Conservation (phyloP, 2,888 invertebrate species). For the Caenorhabditis japonica region DNA sequence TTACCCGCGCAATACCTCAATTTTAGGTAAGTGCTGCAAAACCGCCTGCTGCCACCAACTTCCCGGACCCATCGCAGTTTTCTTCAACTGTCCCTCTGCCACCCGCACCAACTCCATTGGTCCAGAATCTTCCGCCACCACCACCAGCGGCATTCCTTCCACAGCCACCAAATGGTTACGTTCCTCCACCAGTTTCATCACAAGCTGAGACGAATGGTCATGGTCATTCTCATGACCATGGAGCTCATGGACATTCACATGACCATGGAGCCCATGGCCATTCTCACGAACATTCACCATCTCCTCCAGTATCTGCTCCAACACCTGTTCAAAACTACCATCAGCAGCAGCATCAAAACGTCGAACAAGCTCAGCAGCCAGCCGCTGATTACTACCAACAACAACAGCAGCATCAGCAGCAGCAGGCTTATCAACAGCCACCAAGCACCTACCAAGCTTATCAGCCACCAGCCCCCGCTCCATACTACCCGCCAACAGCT, state of each 20-base stretch:
- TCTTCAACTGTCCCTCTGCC: conserved; percentile 41
- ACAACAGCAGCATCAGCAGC: conserved; percentile 6
- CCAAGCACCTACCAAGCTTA: conserved; percentile 21
- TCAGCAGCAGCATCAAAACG: conserved; percentile 13
- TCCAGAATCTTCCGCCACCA: conserved; percentile 36
- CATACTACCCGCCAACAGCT: conserved; percentile 32
- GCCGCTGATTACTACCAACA: conserved; percentile 26
- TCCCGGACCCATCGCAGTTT: conserved; percentile 74
- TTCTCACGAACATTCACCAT: conserved; percentile 42
- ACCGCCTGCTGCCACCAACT: conserved; percentile 60
- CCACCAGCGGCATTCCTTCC: conserved; percentile 36
- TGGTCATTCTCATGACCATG: conserved; percentile 48
- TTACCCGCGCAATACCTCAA: too few relatives aligned
- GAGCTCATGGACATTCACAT: conserved; percentile 47
- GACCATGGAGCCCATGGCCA: conserved; percentile 40
- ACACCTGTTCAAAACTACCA: conserved; percentile 12
- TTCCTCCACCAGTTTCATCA: conserved; percentile 14
- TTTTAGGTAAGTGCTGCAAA: conserved; percentile 41
- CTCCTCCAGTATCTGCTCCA: conserved; percentile 19
- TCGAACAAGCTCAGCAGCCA: conserved; percentile 17
- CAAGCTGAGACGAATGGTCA: conserved; percentile 28
- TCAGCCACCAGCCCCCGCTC: conserved; percentile 36
- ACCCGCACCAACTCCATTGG: conserved; percentile 25
- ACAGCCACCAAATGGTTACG: conserved; percentile 35
- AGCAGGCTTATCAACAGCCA: conserved; percentile 23